Evolutionary conservation across 2,113 vertebrate genomes (phyloP).

Genomic region (Paedocypris sp.): DNA sequence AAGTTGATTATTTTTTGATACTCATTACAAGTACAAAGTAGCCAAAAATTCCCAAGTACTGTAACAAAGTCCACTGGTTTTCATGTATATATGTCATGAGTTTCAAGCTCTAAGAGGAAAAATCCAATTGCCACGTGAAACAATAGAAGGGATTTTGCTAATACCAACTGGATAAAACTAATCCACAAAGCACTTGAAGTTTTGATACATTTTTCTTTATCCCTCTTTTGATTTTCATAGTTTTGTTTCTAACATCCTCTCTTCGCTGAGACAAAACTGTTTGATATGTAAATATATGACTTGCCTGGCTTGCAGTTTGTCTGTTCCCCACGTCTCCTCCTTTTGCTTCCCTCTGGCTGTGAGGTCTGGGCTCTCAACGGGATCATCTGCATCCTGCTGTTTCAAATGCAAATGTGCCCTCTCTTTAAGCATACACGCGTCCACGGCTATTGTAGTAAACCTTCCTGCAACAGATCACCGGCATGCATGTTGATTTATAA

Average conservation of each 20-base stretch:
- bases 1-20: no score
- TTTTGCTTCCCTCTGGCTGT: slow-evolving; percentile 15
- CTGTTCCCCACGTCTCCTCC: not conserved
- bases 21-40: no score
- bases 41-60: no score
- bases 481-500: not conserved
- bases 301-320: not conserved
- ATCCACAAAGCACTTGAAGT: no score
- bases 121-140: slow-evolving; percentile 16
- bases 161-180: slow-evolving; percentile 11
- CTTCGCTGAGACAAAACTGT: slow-evolving; percentile 9
- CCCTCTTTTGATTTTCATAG: not conserved
- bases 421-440: slow-evolving; percentile 21
- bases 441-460: slow-evolving; percentile 17
- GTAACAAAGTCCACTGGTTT: no score
- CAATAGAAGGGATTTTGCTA: slow-evolving; percentile 29
- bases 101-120: slow-evolving; percentile 6
- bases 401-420: slow-evolving; percentile 53
- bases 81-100: no score
- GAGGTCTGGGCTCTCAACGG: slow-evolving; percentile 25
- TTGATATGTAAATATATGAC: slow-evolving; percentile 38
- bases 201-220: slow-evolving; percentile 2
- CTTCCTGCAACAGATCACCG: slow-evolving; percentile 1
- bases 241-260: not conserved
- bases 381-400: slow-evolving; percentile 37